Evolutionary conservation across 2,888 invertebrate genomes (phyloP).

Genomic region (Chrysomela aeneicollis): DNA sequence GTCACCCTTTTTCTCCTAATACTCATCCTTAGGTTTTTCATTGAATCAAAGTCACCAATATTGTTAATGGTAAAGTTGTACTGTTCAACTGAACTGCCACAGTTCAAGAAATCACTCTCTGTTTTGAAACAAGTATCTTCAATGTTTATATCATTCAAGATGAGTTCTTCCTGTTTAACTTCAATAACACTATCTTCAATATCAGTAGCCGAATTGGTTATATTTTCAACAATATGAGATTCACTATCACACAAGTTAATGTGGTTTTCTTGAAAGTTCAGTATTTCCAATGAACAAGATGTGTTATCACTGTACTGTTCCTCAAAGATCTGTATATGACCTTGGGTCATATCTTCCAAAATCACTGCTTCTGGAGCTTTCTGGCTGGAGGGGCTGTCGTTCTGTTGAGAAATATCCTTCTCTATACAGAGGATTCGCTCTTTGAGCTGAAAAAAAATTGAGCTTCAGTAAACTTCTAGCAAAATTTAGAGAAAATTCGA

Average conservation of each 20-base stretch:
- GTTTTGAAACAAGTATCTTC: constrained; percentile 43
- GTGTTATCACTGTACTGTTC: constrained; percentile 32
- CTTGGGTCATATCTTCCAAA: constrained; percentile 58
- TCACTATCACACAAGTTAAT: constrained; percentile 45
- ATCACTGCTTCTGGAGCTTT: constrained; percentile 38
- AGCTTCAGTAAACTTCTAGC: constrained; percentile 8
- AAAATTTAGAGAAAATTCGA: constrained; percentile 8
- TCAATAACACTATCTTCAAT: constrained; percentile 35
- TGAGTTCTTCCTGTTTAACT: constrained; percentile 41
- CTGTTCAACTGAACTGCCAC: constrained; percentile 38
- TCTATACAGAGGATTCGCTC: constrained; percentile 73
- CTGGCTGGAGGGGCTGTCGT: constrained; percentile 33
- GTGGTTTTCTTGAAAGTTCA: constrained; percentile 38
- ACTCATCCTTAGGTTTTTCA: constrained; percentile 60
- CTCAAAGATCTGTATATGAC: constrained; percentile 46
- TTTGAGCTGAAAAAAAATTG: constrained; percentile 52
- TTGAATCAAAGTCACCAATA: constrained; percentile 54
- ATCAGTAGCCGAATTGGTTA: constrained; percentile 31
- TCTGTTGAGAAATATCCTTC: constrained; percentile 62
- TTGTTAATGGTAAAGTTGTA: constrained; percentile 50
- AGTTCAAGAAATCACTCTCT: constrained; percentile 46
- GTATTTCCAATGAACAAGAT: constrained; percentile 42
- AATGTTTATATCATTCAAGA: constrained; percentile 30
- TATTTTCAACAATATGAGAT: constrained; percentile 44
- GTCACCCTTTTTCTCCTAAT: constrained; percentile 58